phyloP scores from a whole-genome alignment of 1,140 invertebrate genomes.

The Aphelinus certus region DNA sequence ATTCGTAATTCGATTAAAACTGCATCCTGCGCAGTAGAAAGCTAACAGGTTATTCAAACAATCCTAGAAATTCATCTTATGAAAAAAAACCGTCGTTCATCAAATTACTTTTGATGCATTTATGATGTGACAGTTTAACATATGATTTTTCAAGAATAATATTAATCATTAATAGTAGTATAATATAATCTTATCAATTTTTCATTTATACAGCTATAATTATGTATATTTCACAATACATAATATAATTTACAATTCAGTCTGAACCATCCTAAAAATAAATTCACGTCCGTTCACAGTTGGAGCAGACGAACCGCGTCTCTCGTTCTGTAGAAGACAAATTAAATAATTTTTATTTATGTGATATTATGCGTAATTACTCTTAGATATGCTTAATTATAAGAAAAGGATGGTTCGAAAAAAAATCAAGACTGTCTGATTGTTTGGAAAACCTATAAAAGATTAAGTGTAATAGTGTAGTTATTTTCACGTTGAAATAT shows the following conservation, averaged over 20 bases:
- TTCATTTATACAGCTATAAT: slow-evolving; percentile 30
- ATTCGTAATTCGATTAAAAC: slow-evolving; percentile 1
- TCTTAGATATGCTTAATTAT: background rate
- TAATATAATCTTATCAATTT: slow-evolving; percentile 27
- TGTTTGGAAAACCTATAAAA: background rate
- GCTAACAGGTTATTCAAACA: background rate
- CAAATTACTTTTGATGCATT: background rate
- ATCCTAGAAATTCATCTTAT: slow-evolving; percentile 22
- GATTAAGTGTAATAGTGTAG: background rate
- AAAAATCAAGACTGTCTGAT: background rate
- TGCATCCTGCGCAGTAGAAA: slow-evolving; percentile 33
- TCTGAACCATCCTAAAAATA: slow-evolving; percentile 34
- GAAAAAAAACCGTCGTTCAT: slow-evolving; percentile 3
- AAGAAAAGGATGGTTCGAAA: slow-evolving; percentile 31
- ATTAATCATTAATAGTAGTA: slow-evolving; percentile 8
- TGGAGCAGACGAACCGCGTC: no score
- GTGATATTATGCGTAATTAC: background rate
- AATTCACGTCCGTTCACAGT: background rate
- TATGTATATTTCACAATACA: background rate
- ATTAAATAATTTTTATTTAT: background rate
- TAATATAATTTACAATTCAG: slow-evolving; percentile 38
- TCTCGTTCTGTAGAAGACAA: background rate
- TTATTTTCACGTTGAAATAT: background rate
- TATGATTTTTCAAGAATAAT: background rate
- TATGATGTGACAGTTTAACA: slow-evolving; percentile 2